Base-by-base conservation (phyloP, 1,140 invertebrate genomes). In the Cataglyphis hispanica region DNA sequence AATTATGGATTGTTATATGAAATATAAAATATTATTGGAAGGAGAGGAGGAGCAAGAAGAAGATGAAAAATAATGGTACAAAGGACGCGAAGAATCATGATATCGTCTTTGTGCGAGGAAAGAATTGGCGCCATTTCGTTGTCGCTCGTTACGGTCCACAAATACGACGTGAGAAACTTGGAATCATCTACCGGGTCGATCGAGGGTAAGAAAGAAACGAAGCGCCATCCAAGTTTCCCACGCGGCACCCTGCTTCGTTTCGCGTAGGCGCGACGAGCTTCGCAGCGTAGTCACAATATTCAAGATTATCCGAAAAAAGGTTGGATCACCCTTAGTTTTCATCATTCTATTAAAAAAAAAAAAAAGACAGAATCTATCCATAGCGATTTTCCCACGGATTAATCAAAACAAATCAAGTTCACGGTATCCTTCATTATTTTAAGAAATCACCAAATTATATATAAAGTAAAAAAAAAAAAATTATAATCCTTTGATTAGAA, bases 261-360 rank as follows among this genome's bases (percentile, higher is more conserved):
- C 67, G 87, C 58, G 63, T 69, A 40, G 61, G 64, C 70, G 80
- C 50, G 77, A 87, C 58, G 85, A 43, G 61, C 63, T 60, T 60
- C 13, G 7, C 34, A 31, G 43, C 81, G 77, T 89, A 86, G 91
- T 88, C 89, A 88, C 90, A 92, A 91, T 90, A 87, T 90, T 89
- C 86, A 86, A 92, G 87, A 93, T 93, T 92, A 92, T 92, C 89
- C 91, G 83, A 88, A 83, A 61, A 67, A 89, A 90, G 84, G 80
- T 84, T 67, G 64, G 34, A 86, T 75, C 80, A 76, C 72, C 85
- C 53, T 76, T 53, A 40, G 46, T 22, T 78, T 77, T 61, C 76
- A 34, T 37, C n/a, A 34, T 70, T 31, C 37, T 7, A 27, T 43
- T 2, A 13, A n/a, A 72, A 40, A 53, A 40, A 67, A 40, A 58